These are phyloP conservation scores for Lasiommata megera DNA, from an alignment of 2,888 invertebrate genomes.

Conservation along the genomic window DNA sequence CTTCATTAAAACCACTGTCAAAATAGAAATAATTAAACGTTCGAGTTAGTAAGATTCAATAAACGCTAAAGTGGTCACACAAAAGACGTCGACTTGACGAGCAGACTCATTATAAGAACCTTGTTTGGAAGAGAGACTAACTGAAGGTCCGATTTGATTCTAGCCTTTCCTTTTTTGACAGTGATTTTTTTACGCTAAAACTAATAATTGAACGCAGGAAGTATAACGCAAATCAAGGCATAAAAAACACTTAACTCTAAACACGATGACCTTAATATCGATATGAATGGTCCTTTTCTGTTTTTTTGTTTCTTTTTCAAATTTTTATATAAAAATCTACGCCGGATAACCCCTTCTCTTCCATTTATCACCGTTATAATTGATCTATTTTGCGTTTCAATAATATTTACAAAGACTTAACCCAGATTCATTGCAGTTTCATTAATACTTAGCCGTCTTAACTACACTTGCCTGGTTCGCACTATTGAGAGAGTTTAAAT, in stretches of 20 bases:
- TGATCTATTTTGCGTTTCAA: neutral
- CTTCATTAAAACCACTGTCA: slow-evolving; percentile 12
- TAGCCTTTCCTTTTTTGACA: slow-evolving; percentile 10
- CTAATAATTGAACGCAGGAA: slow-evolving; percentile 76
- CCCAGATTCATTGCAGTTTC: too few species aligned
- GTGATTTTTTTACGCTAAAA: slow-evolving; percentile 39
- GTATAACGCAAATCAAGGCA: slow-evolving; percentile 41
- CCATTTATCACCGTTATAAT: neutral
- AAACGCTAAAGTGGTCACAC: too few species aligned
- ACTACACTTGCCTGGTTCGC: too few species aligned
- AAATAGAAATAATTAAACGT: neutral
- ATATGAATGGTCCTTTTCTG: neutral
- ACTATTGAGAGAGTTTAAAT: too few species aligned
- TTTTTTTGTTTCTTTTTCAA: neutral
- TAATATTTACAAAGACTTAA: too few species aligned
- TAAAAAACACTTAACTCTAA: slow-evolving; percentile 13
- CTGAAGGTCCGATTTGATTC: too few species aligned
- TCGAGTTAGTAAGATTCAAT: too few species aligned
- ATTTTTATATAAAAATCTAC: neutral
- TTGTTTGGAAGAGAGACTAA: too few species aligned
- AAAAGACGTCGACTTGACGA: too few species aligned
- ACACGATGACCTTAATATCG: neutral
- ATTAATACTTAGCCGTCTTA: too few species aligned
- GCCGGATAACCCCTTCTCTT: neutral
- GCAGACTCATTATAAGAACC: too few species aligned